These are phyloP conservation scores for Anaspis maculata DNA, from an alignment of 2,888 invertebrate genomes.

Conservation along the genomic window DNA sequence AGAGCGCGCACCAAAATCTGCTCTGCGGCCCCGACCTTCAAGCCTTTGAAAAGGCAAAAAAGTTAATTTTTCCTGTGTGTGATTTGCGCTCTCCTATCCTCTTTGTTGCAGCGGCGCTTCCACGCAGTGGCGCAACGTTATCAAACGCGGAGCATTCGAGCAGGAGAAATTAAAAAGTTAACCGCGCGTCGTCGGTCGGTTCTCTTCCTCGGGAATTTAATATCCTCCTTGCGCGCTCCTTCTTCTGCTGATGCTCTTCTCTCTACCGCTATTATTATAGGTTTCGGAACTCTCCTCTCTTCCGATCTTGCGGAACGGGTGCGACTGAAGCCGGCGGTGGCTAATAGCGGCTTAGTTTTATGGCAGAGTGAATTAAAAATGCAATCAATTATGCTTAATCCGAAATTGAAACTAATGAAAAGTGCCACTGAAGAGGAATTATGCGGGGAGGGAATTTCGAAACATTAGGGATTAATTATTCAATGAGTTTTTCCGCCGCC, in stretches of 20 bases:
- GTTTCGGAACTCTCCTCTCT: not conserved
- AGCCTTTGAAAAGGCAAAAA: not conserved
- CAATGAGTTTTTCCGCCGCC: slow-evolving; percentile 1
- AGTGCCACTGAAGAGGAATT: slow-evolving; percentile 10
- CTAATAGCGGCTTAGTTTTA: slow-evolving; percentile 14
- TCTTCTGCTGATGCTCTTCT: no score
- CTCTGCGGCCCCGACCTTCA: no score
- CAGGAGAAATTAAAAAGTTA: slow-evolving; percentile 26
- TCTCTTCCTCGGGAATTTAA: slow-evolving; percentile 23
- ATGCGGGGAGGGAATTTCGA: not conserved
- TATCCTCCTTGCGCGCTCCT: slow-evolving; percentile 15
- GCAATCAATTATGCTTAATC: slow-evolving; percentile 23
- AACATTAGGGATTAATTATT: slow-evolving; percentile 4
- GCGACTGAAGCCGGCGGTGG: no score
- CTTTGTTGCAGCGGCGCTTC: slow-evolving; percentile 8
- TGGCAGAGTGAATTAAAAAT: slow-evolving; percentile 9
- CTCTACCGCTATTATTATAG: not conserved
- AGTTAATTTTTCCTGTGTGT: not conserved
- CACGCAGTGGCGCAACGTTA: slow-evolving; percentile 15
- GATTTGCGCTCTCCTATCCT: slow-evolving; percentile 5
- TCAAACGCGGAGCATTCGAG: slow-evolving; percentile 19
- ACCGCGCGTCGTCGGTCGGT: slow-evolving; percentile 25
- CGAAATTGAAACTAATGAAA: slow-evolving; percentile 18
- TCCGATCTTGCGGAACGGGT: slow-evolving; percentile 9
- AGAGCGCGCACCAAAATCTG: no score